Base-by-base conservation (phyloP, 1,140 invertebrate genomes). In the Leptinotarsa lineolata region DNA sequence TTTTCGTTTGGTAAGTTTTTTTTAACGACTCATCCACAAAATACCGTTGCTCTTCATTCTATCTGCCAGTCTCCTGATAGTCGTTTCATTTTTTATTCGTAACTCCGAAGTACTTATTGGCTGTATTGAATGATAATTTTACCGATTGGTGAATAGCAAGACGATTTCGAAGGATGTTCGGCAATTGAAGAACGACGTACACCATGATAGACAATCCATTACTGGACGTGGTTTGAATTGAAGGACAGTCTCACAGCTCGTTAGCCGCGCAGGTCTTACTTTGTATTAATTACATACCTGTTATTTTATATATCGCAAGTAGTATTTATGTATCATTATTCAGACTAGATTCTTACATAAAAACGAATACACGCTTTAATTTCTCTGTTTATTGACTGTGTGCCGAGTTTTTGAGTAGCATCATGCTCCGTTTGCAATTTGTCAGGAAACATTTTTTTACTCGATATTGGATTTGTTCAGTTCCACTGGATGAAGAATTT, bases 311-410 rank as follows among this genome's bases (percentile, higher is more conserved):
- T 65, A 30, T 65, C 39, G 39, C 63, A 65, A 30, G 48, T 65
- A 65, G 63, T 65, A 65, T 65, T 65, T 65, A 65, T 65, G 63
- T 65, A 65, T 22, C 22, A 65, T 65, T 65, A 65, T 65, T 65
- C 39, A 65, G 24, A 65, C 63, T 65, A 65, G 63, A 63, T 20
- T 63, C 61, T 63, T 63, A 30, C 15, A 15, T 59, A 22, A 63
- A 22, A 21, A 16, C 24, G 61, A 63, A 18, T n/a, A 63, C 20
- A 63, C 20, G 24, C 61, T 63, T 63, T 63, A 63, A 22, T 63
- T 63, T 63, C 15, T 63, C 24, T 21, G 13, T n/a, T 63, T 22
- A 21, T 15, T 30, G 8, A 21, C 61, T 63, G 24, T 30, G 20
- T 22, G 24, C 4, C 3, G 20, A 63, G 24, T 30, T 63, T 13